phyloP scores from a whole-genome alignment of 2,888 invertebrate species.

The Venustoraphidia nigricollis region DNA sequence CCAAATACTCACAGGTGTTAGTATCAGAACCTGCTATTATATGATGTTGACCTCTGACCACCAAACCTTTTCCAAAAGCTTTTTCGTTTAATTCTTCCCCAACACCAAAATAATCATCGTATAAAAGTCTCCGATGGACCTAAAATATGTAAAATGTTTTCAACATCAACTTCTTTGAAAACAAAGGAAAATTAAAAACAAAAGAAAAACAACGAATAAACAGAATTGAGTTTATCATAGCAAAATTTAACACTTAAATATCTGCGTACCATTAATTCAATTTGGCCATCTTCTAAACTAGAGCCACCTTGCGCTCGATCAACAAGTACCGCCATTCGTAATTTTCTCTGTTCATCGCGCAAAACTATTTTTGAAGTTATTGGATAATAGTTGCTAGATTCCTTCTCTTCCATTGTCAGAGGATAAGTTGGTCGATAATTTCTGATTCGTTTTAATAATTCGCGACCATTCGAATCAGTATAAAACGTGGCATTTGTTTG shows the following conservation, averaged over 20 bases:
- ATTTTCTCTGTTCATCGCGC: conserved; percentile 27
- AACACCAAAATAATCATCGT: conserved; percentile 82
- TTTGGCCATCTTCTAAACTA: conserved; percentile 38
- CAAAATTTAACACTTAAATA: not conserved
- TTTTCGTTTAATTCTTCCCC: conserved; percentile 75
- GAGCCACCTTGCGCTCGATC: conserved; percentile 47
- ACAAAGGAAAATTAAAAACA: too few species aligned
- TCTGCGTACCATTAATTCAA: conserved; percentile 45
- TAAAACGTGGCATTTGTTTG: conserved; percentile 40
- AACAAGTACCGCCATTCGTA: conserved; percentile 37
- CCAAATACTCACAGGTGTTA: conserved; percentile 8
- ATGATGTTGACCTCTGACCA: conserved; percentile 47
- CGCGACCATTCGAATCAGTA: conserved; percentile 69
- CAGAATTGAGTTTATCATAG: not conserved
- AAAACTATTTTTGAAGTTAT: conserved; percentile 48
- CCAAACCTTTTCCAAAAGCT: conserved; percentile 43
- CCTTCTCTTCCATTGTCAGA: conserved; percentile 31
- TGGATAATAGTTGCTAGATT: conserved; percentile 61
- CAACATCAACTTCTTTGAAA: too few species aligned
- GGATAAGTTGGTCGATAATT: conserved; percentile 43
- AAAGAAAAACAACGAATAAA: too few species aligned
- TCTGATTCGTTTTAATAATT: conserved; percentile 43
- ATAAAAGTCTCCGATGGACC: conserved; percentile 63
- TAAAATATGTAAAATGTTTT: conserved; percentile 23
- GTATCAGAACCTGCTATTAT: conserved; percentile 25